These are phyloP conservation scores for Zygogramma bicolorata DNA, from an alignment of 2,888 invertebrate genomes.

Conservation along the genomic window DNA sequence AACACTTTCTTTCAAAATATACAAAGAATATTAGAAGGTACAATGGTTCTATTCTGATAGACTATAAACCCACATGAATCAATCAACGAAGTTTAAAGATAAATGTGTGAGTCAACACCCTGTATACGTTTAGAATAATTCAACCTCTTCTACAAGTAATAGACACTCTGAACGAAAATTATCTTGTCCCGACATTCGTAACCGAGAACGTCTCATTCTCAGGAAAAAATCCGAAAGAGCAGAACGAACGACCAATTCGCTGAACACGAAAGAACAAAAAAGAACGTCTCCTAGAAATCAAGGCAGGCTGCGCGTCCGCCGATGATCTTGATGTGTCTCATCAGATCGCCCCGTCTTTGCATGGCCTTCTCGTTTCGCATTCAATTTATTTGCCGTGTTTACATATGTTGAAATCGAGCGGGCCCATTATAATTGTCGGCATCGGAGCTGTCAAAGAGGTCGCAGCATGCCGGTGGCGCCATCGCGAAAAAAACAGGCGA, in stretches of 20 bases:
- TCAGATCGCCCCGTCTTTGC: conserved; percentile 41
- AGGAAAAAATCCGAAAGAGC: conserved; percentile 26
- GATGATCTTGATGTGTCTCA: conserved; percentile 53
- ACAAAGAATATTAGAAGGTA: too few species aligned
- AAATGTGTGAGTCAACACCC: too few species aligned
- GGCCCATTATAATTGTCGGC: conserved; percentile 65
- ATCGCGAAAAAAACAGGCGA: conserved; percentile 60
- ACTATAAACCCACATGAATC: too few species aligned
- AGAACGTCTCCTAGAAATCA: conserved; percentile 34
- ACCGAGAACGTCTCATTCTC: conserved; percentile 36
- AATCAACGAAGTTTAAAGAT: too few species aligned
- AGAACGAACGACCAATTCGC: conserved; percentile 27
- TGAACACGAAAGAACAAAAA: conserved; percentile 24
- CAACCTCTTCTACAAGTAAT: not conserved
- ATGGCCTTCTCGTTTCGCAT: conserved; percentile 47
- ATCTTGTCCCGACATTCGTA: conserved; percentile 25
- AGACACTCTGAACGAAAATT: conserved; percentile 20
- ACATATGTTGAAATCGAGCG: conserved; percentile 63
- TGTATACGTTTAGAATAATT: not conserved
- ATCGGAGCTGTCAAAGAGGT: conserved; percentile 44
- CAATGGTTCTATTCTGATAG: too few species aligned
- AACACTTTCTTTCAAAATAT: too few species aligned
- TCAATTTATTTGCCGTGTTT: conserved; percentile 65
- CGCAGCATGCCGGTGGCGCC: conserved; percentile 64
- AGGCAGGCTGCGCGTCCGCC: conserved; percentile 25